phyloP scores from a whole-genome alignment of 2,797 vertebrate species.

The Podargus strigoides region DNA sequence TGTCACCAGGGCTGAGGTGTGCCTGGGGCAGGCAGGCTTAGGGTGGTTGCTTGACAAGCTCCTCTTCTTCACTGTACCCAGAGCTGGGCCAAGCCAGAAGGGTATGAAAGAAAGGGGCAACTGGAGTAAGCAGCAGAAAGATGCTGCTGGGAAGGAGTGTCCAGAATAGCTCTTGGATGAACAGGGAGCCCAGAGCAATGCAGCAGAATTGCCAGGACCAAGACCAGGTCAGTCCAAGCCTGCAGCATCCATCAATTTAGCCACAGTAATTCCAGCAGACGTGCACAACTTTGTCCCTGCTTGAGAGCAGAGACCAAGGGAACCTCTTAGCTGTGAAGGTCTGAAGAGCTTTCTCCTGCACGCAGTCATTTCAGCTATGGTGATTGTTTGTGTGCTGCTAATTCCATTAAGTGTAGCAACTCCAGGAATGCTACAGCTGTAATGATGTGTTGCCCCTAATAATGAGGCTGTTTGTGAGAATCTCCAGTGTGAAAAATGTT shows the following conservation, averaged over 20 bases:
- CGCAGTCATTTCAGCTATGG: fast-evolving
- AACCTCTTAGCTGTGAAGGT: not conserved
- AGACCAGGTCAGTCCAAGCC: not conserved
- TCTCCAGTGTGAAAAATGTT: not conserved
- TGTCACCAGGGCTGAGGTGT: not conserved
- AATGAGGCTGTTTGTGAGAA: not conserved
- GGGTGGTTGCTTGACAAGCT: not conserved
- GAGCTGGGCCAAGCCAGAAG: not conserved
- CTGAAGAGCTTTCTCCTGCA: not conserved
- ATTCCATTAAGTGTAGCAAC: not conserved
- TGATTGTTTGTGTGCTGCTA: not conserved
- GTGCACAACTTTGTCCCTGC: not conserved
- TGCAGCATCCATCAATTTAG: not conserved
- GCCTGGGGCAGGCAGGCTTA: not conserved
- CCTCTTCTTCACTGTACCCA: not conserved
- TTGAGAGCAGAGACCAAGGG: not conserved
- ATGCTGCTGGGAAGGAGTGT: not conserved
- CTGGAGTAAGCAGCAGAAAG: not conserved
- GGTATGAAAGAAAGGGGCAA: not conserved
- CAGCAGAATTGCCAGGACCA: not conserved
- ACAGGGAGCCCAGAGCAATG: not conserved
- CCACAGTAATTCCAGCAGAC: not conserved
- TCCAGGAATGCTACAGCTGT: not conserved
- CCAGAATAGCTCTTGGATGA: not conserved
- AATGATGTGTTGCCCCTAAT: not conserved